Evolutionary conservation across 2,797 vertebrate genomes (phyloP).

Genomic region (Sus cebifrons): DNA sequence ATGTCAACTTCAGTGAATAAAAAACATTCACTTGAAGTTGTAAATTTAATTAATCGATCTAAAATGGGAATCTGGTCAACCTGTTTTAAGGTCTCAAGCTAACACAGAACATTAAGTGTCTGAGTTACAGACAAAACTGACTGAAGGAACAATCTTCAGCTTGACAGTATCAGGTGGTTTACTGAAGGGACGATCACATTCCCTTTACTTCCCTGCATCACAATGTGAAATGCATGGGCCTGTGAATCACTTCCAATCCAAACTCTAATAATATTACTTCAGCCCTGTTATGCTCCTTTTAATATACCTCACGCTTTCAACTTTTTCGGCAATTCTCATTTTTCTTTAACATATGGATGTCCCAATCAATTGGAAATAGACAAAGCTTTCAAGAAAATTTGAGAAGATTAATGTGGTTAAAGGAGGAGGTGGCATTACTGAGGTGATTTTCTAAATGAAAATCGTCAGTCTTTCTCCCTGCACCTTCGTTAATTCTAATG

Average conservation of each 20-base stretch:
- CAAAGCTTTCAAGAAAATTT: constrained; percentile 71
- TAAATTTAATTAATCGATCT: constrained; percentile 52
- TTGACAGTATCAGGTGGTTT: constrained; percentile 48
- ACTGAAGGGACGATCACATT: constrained; percentile 35
- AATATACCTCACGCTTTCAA: constrained; percentile 66
- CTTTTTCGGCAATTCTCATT: constrained; percentile 67
- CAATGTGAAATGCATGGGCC: not conserved
- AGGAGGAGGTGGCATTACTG: constrained; percentile 71
- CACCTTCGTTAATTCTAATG: not conserved
- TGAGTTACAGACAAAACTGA: constrained; percentile 42
- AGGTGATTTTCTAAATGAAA: constrained; percentile 31
- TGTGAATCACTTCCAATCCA: constrained; percentile 72
- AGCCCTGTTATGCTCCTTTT: constrained; percentile 58
- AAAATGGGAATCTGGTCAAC: constrained; percentile 55
- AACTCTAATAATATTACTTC: constrained; percentile 58
- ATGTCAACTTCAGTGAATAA: not conserved
- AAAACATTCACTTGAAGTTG: not conserved
- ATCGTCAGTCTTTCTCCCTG: not conserved
- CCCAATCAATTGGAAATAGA: constrained; percentile 77
- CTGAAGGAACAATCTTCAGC: constrained; percentile 60
- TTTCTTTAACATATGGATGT: constrained; percentile 77
- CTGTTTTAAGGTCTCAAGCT: not conserved
- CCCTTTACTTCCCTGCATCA: not conserved
- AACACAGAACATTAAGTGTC: not conserved
- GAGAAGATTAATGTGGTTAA: constrained; percentile 82